These are phyloP conservation scores for Theretra japonica DNA, from an alignment of 2,888 invertebrate species.

Conservation along the genomic window DNA sequence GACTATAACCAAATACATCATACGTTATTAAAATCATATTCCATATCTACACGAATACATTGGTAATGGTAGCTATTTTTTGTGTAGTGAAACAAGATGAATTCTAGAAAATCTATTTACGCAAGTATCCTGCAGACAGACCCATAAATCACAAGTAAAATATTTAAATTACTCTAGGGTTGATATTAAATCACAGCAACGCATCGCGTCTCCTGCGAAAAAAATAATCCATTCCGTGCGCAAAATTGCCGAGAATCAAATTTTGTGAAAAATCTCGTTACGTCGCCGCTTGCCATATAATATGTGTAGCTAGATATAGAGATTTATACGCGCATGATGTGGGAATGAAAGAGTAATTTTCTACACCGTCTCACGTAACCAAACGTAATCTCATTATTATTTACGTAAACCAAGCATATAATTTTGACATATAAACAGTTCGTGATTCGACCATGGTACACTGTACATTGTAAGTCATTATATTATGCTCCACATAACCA, in stretches of 20 bases:
- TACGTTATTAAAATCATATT: not conserved
- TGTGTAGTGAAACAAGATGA: not conserved
- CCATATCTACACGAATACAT: not conserved
- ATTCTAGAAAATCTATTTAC: slow-evolving; percentile 7
- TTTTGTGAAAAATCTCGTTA: slow-evolving; percentile 75
- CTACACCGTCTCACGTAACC: slow-evolving; percentile 49
- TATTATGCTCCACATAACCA: slow-evolving; percentile 3
- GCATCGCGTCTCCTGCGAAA: slow-evolving; percentile 55
- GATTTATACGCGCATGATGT: slow-evolving; percentile 56
- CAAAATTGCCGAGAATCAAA: slow-evolving; percentile 74
- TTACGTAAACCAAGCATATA: slow-evolving; percentile 45
- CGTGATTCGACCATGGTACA: slow-evolving; percentile 32
- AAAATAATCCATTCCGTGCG: slow-evolving; percentile 64
- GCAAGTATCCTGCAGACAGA: not conserved
- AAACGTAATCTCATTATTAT: slow-evolving; percentile 51
- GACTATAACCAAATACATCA: not conserved
- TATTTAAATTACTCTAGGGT: slow-evolving; percentile 32
- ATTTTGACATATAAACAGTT: slow-evolving; percentile 41
- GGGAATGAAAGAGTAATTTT: slow-evolving; percentile 59
- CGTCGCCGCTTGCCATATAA: slow-evolving; percentile 60
- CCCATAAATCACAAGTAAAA: slow-evolving; percentile 29
- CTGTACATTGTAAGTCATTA: not conserved
- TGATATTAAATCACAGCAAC: slow-evolving; percentile 61
- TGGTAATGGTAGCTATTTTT: not conserved
- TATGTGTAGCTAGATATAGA: slow-evolving; percentile 50